phyloP scores from a whole-genome alignment of 1,140 invertebrate genomes.

The Drosophila nigromelanica region DNA sequence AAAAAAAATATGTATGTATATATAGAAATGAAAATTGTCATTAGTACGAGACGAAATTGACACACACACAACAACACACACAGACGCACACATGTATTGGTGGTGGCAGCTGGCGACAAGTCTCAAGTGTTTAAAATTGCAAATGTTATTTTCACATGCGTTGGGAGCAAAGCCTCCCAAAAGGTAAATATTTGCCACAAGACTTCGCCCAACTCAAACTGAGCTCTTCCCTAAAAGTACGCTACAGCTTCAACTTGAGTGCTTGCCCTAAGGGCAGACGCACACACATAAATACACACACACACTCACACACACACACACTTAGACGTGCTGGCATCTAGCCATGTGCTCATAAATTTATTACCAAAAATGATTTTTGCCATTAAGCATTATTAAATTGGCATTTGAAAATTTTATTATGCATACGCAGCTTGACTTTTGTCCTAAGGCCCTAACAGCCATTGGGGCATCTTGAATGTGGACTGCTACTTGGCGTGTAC shows the following conservation, averaged over 20 bases:
- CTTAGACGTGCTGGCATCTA: constrained; percentile 8
- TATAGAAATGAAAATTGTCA: constrained; percentile 70
- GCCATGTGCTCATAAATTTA: constrained; percentile 73
- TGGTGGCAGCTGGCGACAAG: constrained; percentile 54
- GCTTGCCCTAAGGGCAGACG: constrained; percentile 34
- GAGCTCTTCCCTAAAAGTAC: constrained; percentile 31
- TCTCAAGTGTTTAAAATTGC: constrained; percentile 80
- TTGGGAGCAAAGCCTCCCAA: constrained; percentile 36
- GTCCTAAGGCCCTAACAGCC: constrained; percentile 23
- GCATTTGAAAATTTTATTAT: constrained; percentile 66
- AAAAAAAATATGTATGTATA: constrained; percentile 21
- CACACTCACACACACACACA: neutral
- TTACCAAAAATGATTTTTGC: constrained; percentile 79
- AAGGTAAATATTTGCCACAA: constrained; percentile 78
- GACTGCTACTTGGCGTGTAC: neutral
- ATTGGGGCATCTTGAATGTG: constrained; percentile 9
- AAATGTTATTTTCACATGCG: constrained; percentile 79
- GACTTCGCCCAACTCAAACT: constrained; percentile 20
- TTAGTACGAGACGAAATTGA: constrained; percentile 56
- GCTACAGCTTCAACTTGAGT: constrained; percentile 53
- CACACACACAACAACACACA: constrained; percentile 25
- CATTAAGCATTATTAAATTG: constrained; percentile 81
- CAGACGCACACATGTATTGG: constrained; percentile 21
- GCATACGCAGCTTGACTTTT: constrained; percentile 52
- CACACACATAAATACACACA: neutral